Evolutionary conservation across 2,797 vertebrate species (phyloP), one percentile per base, ranked within the genome.

Genomic region (Pachyuromys duprasi): DNA sequence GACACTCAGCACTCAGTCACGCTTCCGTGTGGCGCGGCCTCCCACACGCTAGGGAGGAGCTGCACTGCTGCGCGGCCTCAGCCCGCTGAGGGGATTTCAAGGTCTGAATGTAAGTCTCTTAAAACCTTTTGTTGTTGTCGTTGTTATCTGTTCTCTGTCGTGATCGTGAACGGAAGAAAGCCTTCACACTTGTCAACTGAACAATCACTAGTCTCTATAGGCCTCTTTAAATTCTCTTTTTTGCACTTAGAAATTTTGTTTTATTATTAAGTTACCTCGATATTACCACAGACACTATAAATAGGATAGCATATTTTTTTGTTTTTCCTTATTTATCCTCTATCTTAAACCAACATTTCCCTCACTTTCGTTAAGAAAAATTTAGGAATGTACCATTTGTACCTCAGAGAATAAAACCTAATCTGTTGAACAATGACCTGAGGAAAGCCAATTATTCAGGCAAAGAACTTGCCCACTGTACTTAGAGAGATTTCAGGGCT

Each of bases 231-330:
- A 88, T 31, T 28, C 15, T 69, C 53, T 36, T 28, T 60, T 49
- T 8, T 39, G 75, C 45, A 87, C 88, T 91, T 83, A 93, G 36
- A 91, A 88, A 86, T 45, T 86, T 91, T 92, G 33, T 84, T 90
- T 62, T 70, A 79, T 75, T 86, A 63, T 55, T 33, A 36, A 96
- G 70, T 81, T 33, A 83, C 80, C 69, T 90, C 63, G 60, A 55
- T 86, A 49, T 81, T 88, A 63, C 63, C 39, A 79, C 3, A 76
- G 36, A 45, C 13, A 65, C 28, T 36, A 39, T 69, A 80, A 92
- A 90, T 9, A 24, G 24, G 62, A 1, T 45, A 36, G 31, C 8
- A 3, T 49, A 49, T 62, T 22, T 18, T 17, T 88, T 15, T 63
- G 31, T 65, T 83, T 72, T 67, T 74, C 57, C 67, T 86, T 70